Conservation (phyloP, 2,113 vertebrate genomes). For the Ceyx cyanopectus region DNA sequence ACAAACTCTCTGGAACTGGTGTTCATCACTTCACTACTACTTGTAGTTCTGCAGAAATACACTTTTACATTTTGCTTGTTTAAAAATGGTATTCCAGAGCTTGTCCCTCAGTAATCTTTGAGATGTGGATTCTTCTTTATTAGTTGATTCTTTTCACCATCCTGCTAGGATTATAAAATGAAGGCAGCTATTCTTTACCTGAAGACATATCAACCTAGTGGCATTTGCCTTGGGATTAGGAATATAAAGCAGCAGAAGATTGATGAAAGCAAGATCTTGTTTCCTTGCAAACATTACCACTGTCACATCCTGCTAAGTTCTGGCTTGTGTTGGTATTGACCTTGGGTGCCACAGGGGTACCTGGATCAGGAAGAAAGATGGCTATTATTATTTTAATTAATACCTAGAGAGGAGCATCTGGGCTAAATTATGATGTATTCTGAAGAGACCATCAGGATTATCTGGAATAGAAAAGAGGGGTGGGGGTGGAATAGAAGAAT, state of each 20-base stretch:
- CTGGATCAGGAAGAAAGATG: not conserved
- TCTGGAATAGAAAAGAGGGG: not conserved
- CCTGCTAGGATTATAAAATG: constrained; percentile 45
- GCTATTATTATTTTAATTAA: not conserved
- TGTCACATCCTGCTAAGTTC: not conserved
- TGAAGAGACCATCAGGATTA: not conserved
- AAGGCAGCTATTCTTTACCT: constrained; percentile 25
- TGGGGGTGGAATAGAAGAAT: not conserved
- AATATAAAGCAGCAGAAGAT: constrained; percentile 22
- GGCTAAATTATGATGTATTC: not conserved
- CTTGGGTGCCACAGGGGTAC: not conserved
- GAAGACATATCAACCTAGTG: constrained; percentile 8
- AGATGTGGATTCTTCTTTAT: not conserved
- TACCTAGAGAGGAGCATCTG: not conserved
- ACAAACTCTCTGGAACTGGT: not conserved
- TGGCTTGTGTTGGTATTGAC: not conserved
- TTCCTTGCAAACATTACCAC: not conserved
- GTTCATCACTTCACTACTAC: not conserved
- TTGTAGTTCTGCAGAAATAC: not conserved
- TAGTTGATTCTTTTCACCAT: constrained; percentile 12
- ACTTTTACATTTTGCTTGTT: not conserved
- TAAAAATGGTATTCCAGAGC: not conserved
- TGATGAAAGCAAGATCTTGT: constrained; percentile 45
- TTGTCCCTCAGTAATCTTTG: constrained; percentile 44
- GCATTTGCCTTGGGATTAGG: constrained; percentile 39